Percentiles rank a stretch among this genome's conserved stretches.
phyloP scores from a whole-genome alignment of 2,113 vertebrate species.

The Cheirogaleus medius region DNA sequence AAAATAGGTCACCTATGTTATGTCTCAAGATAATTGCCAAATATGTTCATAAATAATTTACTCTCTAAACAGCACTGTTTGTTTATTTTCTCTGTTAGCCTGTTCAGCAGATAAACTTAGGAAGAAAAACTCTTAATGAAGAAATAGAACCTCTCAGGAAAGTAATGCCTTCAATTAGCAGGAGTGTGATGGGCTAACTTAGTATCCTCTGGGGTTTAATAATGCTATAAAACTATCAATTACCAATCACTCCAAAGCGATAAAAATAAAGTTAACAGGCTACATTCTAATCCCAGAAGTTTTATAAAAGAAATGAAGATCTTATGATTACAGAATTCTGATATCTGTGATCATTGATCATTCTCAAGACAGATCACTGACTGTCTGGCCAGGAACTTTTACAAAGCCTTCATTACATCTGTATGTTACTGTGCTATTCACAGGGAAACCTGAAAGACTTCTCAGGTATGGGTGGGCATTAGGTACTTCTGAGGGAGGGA shows the following conservation, averaged over 20 bases:
- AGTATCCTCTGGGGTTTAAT: conserved; percentile 43
- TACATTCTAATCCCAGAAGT: not conserved
- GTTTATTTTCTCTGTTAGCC: not conserved
- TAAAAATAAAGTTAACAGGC: conserved; percentile 3
- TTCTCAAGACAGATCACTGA: not conserved
- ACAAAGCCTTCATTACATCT: not conserved
- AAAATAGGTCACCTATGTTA: not conserved
- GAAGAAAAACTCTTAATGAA: conserved; percentile 24
- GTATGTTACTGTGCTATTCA: accelerated
- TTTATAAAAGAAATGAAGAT: not conserved
- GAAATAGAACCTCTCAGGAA: not conserved
- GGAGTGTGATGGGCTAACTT: not conserved
- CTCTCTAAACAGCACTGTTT: not conserved
- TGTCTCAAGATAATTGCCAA: not conserved
- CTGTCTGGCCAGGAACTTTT: not conserved
- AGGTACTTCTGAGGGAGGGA: not conserved
- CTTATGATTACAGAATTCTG: conserved; percentile 70
- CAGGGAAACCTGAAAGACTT: not conserved
- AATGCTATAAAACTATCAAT: conserved; percentile 65
- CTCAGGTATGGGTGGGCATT: not conserved
- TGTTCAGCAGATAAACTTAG: too few species aligned
- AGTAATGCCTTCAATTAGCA: not conserved
- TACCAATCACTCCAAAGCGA: conserved; percentile 7
- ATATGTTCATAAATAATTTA: not conserved
- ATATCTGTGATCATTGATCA: not conserved